phyloP scores from a whole-genome alignment of 2,113 vertebrate species.

The Clinocottus analis region DNA sequence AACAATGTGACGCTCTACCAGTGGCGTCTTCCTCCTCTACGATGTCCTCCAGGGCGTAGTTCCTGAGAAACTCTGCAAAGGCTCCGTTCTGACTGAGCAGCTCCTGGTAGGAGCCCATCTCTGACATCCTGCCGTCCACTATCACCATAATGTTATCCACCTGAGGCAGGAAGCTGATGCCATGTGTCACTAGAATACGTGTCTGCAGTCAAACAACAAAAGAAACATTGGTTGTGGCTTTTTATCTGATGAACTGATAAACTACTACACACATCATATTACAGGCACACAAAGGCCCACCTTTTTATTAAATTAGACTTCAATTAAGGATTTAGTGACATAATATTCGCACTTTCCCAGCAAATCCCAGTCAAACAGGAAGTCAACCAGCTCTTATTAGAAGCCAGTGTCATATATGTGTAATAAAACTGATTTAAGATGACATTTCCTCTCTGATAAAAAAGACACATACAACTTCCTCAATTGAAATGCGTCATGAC shows the following conservation, averaged over 20 bases:
- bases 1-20: conserved; percentile 64
- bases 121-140: conserved; percentile 90
- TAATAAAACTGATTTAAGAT: conserved; percentile 28
- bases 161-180: conserved; percentile 95
- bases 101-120: conserved; percentile 92
- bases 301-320: not conserved
- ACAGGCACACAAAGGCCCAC: not conserved
- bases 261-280: not conserved
- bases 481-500: not conserved
- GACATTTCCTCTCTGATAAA: conserved; percentile 7
- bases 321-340: not conserved
- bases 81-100: conserved; percentile 88
- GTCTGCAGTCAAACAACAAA: conserved; percentile 82
- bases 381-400: conserved; percentile 8
- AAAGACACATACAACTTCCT: conserved; percentile 18
- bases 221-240: not conserved
- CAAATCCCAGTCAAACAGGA: not conserved
- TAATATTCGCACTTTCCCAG: not conserved
- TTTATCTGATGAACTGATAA: not conserved
- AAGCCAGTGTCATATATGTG: not conserved
- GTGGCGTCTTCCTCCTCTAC: conserved; percentile 85
- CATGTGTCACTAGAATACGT: conserved; percentile 92
- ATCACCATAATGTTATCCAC: conserved; percentile 92
- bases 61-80: conserved; percentile 95
- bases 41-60: conserved; percentile 87